Evolutionary conservation across 2,797 vertebrate genomes (phyloP).

Genomic region (Pipistrellus pipistrellus): DNA sequence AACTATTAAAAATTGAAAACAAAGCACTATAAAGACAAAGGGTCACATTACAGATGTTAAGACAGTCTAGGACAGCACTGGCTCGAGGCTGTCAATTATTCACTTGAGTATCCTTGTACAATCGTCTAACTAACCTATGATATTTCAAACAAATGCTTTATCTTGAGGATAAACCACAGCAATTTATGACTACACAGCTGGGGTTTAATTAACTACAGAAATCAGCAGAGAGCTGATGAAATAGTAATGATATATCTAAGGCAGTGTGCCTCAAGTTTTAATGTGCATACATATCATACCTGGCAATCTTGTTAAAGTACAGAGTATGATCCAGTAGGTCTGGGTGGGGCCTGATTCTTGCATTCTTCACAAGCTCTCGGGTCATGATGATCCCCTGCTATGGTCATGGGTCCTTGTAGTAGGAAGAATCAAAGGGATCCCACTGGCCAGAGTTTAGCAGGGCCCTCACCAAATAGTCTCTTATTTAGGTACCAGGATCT

Average conservation of each 20-base stretch:
- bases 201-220: not conserved
- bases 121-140: slow-evolving; percentile 28
- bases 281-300: not conserved
- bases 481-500: slow-evolving; percentile 42
- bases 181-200: not conserved
- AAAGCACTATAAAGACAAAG: slow-evolving; percentile 24
- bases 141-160: slow-evolving; percentile 55
- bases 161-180: slow-evolving; percentile 27
- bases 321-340: not conserved
- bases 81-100: not conserved
- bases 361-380: slow-evolving; percentile 39
- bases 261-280: not conserved
- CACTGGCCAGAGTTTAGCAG: not conserved
- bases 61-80: not conserved
- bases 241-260: not conserved
- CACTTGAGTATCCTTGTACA: not conserved
- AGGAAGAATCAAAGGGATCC: slow-evolving; percentile 27
- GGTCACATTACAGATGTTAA: slow-evolving; percentile 23
- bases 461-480: not conserved
- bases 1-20: slow-evolving; percentile 44
- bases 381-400: not conserved
- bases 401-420: not conserved
- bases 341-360: not conserved
- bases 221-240: not conserved
- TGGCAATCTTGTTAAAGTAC: not conserved